Base-by-base conservation (phyloP, 2,113 vertebrate genomes). In the Triplophysa tibetana region DNA sequence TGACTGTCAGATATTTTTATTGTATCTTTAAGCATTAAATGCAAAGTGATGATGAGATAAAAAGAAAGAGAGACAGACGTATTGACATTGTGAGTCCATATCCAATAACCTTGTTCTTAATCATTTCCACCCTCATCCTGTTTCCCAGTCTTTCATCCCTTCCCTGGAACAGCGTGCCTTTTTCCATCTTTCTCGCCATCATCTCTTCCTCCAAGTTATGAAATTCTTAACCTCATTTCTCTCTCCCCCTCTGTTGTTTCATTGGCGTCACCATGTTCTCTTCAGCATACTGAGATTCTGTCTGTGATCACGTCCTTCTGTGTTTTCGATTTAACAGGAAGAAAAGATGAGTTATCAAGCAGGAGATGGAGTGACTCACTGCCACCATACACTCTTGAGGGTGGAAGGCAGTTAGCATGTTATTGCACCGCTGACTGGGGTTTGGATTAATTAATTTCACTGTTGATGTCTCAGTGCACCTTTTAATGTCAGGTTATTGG, bases 331-430 rank as follows among this genome's bases (percentile, higher is more conserved):
- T 16, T 9, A 23, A 63, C 38, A n/a, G 43, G 29, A 58, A 75
- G 23, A 75, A 75, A 75, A 48, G 41, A 14, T 45, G 58, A 62
- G 38, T 75, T 63, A 10, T 74, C 54, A 74, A 4, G 41, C 33
- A 75, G 41, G 73, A 63, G 73, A 75, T 63, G 73, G 48, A 75
- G 29, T 75, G 41, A 75, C 58, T 75, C 73, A 75, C 23, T 75
- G 56, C 16, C 73, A 62, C 33, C 43, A 60, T 11, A 58, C 13
- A 23, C 56, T 61, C 9, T 29, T 63, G 73, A 63, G 58, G 12
- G 23, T 52, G 23, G 45, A 54, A 19, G 64, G 75, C 62, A 8
- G 75, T 77, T 54, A 50, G 48, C 62, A 52, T 13, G 43, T 75
- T 75, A 61, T 64, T 75, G 60, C 60, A 52, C 58, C 50, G 43